phyloP scores from a whole-genome alignment of 2,113 vertebrate species.

The Oncorhynchus tshawytscha region DNA sequence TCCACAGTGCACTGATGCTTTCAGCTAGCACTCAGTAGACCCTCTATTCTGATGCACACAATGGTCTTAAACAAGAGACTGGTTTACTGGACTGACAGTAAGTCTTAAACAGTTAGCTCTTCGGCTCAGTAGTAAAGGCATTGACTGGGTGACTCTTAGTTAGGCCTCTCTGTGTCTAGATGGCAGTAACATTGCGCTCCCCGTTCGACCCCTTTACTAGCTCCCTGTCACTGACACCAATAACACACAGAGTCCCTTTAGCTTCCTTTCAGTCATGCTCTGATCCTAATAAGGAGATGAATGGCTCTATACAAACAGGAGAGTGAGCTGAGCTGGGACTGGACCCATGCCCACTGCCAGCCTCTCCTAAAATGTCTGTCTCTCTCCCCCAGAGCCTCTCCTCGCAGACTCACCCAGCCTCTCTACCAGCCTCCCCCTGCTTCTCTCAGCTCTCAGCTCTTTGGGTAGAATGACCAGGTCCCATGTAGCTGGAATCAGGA shows the following conservation, averaged over 20 bases:
- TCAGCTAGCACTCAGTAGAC: slow-evolving; percentile 46
- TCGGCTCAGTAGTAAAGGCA: not conserved
- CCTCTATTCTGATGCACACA: slow-evolving; percentile 13
- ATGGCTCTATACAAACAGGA: slow-evolving; percentile 64
- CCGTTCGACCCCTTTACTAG: slow-evolving; percentile 41
- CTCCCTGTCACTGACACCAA: slow-evolving; percentile 56
- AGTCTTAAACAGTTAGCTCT: slow-evolving; percentile 30
- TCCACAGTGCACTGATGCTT: slow-evolving; percentile 41
- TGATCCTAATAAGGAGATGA: slow-evolving; percentile 74
- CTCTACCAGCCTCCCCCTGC: not conserved
- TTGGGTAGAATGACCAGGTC: slow-evolving; percentile 1
- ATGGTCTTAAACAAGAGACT: not conserved
- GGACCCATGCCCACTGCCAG: slow-evolving; percentile 48
- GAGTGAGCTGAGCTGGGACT: slow-evolving; percentile 47
- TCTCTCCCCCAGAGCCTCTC: not conserved
- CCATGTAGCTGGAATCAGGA: slow-evolving; percentile 8
- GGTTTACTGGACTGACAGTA: slow-evolving; percentile 8
- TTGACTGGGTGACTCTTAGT: slow-evolving; percentile 15
- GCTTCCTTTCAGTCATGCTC: slow-evolving; percentile 53
- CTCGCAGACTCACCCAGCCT: not conserved
- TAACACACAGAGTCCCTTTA: slow-evolving; percentile 52
- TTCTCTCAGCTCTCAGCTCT: not conserved
- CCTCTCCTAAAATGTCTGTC: slow-evolving; percentile 17
- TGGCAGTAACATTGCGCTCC: not conserved
- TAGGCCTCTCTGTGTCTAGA: slow-evolving; percentile 11